Evolutionary conservation across 2,888 invertebrate genomes (phyloP), one percentile per base, ranked within the genome.

Genomic region (Euspilapteryx auroguttella): DNA sequence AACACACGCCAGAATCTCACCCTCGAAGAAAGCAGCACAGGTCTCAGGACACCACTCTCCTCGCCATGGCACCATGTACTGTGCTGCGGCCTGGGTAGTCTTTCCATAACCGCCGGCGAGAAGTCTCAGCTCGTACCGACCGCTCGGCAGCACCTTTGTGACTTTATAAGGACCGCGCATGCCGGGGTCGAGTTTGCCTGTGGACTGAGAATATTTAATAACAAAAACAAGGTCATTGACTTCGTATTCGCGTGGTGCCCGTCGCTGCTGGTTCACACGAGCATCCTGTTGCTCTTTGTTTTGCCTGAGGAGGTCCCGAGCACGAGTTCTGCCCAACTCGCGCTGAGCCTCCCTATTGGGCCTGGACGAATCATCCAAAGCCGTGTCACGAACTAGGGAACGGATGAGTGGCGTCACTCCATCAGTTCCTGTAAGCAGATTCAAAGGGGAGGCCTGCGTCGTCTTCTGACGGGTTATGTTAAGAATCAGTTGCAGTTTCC

Each of bases 1-100:
- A n/a, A n/a, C n/a, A n/a, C n/a, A n/a, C n/a, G n/a, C n/a, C n/a
- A n/a, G n/a, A n/a, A n/a, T n/a, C n/a, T n/a, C n/a, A n/a, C n/a
- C n/a, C n/a, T n/a, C n/a, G n/a, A n/a, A n/a, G n/a, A n/a, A n/a
- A n/a, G 24, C 24, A 11, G 28, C 23, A 12, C 28, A 28, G 2
- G 28, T 17, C 7, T 28, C 28, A 17, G 24, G 22, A 12, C 11
- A 12, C 32, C 24, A 35, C 26, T 34, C 34, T 14, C 34, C 35
- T 8, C n/a, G n/a, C n/a, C 37, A 35, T 4, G 32, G 32, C 27
- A 37, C 32, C 37, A 39, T 36, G 21, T 30, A 35, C 25, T 36
- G 30, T 6, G n/a, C n/a, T n/a, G n/a, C n/a, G n/a, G n/a, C n/a
- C n/a, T n/a, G n/a, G n/a, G n/a, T n/a, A n/a, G n/a, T n/a, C n/a